phyloP scores from a whole-genome alignment of 2,888 invertebrate genomes.

The Pheosia gnoma region DNA sequence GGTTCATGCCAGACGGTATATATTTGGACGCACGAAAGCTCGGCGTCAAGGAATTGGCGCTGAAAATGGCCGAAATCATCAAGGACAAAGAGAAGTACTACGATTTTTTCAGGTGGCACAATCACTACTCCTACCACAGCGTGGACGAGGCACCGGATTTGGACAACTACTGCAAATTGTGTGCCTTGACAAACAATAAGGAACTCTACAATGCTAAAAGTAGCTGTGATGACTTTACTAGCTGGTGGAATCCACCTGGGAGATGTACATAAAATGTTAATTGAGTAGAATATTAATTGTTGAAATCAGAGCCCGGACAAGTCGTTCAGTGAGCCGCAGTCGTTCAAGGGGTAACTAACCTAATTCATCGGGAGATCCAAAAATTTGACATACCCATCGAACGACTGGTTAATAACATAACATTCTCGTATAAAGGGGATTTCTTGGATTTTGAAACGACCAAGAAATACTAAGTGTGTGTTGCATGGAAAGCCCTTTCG shows the following conservation, averaged over 20 bases:
- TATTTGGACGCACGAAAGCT: slow-evolving; percentile 30
- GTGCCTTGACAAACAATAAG: slow-evolving; percentile 21
- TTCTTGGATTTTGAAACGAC: too few species aligned
- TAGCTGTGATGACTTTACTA: slow-evolving; percentile 24
- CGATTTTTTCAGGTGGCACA: slow-evolving; percentile 50
- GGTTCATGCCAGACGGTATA: slow-evolving; percentile 46
- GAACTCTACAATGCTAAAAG: slow-evolving; percentile 7
- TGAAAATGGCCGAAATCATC: slow-evolving; percentile 41
- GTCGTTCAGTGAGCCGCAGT: too few species aligned
- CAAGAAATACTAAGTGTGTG: too few species aligned
- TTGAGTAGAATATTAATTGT: too few species aligned
- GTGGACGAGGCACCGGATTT: slow-evolving; percentile 22
- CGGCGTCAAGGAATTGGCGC: slow-evolving; percentile 22
- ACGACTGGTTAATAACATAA: too few species aligned
- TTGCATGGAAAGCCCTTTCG: too few species aligned
- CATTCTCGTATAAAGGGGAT: too few species aligned
- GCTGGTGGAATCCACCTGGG: slow-evolving; percentile 40
- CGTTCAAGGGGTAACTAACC: too few species aligned
- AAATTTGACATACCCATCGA: too few species aligned
- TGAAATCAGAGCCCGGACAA: too few species aligned
- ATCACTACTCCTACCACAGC: slow-evolving; percentile 45
- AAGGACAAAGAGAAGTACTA: slow-evolving; percentile 39
- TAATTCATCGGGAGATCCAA: too few species aligned
- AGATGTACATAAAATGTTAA: slow-evolving; percentile 7
- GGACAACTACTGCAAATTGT: slow-evolving; percentile 37